These are phyloP conservation scores for Potamilus streckersoni DNA, from an alignment of 1,140 invertebrate species.

Conservation along the genomic window DNA sequence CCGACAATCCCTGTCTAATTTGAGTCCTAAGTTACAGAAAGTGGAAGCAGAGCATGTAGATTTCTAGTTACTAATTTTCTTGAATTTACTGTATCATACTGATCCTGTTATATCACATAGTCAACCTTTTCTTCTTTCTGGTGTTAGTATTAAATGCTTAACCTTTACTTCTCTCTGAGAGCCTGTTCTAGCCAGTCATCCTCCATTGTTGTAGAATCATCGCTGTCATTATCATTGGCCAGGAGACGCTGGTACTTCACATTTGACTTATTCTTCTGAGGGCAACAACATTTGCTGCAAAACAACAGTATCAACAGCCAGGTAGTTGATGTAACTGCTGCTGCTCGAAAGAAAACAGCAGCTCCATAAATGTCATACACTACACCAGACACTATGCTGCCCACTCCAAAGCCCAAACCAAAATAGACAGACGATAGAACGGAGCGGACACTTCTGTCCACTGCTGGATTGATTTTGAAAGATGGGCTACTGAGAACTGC, in stretches of 20 bases:
- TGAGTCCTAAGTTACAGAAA: too few relatives aligned
- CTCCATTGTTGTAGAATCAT: constrained; percentile 50
- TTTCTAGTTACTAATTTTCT: too few relatives aligned
- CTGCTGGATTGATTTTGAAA: constrained; percentile 53
- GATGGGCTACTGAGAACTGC: constrained; percentile 58
- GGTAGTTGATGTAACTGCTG: constrained; percentile 37
- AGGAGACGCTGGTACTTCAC: constrained; percentile 57
- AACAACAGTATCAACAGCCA: constrained; percentile 57
- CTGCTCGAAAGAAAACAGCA: constrained; percentile 49
- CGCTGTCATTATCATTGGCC: constrained; percentile 47
- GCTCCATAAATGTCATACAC: constrained; percentile 51
- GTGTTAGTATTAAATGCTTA: background rate
- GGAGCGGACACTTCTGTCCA: constrained; percentile 56
- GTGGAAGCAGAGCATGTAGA: too few relatives aligned
- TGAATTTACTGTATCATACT: too few relatives aligned
- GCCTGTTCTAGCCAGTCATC: constrained; percentile 65
- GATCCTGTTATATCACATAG: too few relatives aligned
- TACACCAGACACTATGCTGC: constrained; percentile 53
- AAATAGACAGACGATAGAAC: constrained; percentile 61
- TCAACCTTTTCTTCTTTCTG: too few relatives aligned
- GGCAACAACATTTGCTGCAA: constrained; percentile 47
- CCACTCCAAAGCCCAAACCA: constrained; percentile 57
- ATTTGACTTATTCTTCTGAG: constrained; percentile 38
- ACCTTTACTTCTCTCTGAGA: constrained; percentile 44
- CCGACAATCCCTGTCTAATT: too few relatives aligned